Evolutionary conservation across 2,797 vertebrate genomes (phyloP).

Genomic region (Enteromius paludinosus): DNA sequence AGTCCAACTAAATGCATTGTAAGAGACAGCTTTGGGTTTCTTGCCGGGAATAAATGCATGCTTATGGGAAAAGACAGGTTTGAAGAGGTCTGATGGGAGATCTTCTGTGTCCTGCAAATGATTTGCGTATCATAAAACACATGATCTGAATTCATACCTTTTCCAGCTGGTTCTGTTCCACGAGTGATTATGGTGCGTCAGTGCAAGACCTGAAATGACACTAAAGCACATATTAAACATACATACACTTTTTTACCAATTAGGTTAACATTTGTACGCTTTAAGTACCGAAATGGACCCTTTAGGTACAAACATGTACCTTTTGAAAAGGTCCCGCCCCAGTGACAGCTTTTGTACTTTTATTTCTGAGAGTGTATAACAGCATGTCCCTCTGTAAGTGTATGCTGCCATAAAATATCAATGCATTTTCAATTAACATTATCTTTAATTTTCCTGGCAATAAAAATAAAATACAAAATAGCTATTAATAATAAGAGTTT

Average conservation of each 20-base stretch:
- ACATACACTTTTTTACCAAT: no score
- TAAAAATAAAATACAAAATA: not conserved
- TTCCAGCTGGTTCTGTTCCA: conserved; percentile 3
- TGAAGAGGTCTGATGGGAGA: not conserved
- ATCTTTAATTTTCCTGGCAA: no score
- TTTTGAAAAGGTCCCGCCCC: no score
- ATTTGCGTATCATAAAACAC: conserved; percentile 20
- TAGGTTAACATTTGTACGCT: no score
- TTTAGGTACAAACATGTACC: no score
- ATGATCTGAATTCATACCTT: not conserved
- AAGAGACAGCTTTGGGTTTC: not conserved
- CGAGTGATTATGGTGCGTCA: not conserved
- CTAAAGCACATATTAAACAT: not conserved
- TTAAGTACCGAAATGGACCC: no score
- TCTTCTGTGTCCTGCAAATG: not conserved
- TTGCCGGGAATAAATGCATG: not conserved
- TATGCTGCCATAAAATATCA: no score
- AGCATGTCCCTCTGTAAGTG: no score
- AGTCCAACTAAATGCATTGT: conserved; percentile 3
- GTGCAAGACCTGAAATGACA: conserved; percentile 15
- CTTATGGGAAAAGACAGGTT: conserved; percentile 13
- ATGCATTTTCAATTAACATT: not conserved
- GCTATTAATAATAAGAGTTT: not conserved
- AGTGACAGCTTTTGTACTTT: no score
- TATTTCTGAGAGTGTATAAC: no score